Evolutionary conservation across 2,888 invertebrate genomes (phyloP), one percentile per base, ranked within the genome.

Genomic region (Catocala sponsa): DNA sequence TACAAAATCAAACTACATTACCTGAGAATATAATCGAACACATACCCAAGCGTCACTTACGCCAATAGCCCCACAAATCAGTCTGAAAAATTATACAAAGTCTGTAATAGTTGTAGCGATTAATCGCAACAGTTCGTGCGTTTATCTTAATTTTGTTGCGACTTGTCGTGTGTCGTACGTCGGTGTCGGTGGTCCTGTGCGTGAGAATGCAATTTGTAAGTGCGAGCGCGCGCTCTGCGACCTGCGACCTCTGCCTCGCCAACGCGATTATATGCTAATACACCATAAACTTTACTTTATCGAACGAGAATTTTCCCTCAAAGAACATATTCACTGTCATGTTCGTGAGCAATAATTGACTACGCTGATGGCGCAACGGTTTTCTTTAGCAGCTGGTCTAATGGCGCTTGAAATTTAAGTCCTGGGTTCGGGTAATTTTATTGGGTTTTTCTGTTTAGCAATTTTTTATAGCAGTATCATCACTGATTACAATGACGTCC

Each of bases 191-290:
- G 58, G 63, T 63, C 63, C 67, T 73, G 43, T 70, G 83, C 88
- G 87, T 87, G 91, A 88, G 87, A 86, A 80, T 82, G 87, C 88
- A 88, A 91, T 91, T 91, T 91, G 91, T 89, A 78, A 65, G 70
- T 76, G 74, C 74, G 77, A 65, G 76, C 71, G 65, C 52, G 42
- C 71, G 74, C 68, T 70, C 58, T 76, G 80, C 81, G 90, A 88
- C 90, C 87, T 79, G 71, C 78, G 74, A 83, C 88, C 87, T 78
- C 67, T 69, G 73, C 55, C 61, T 58, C 49, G 55, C 61, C 51
- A 59, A 61, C 59, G 77, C 85, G 86, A 87, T 90, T 89, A 86
- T 90, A 90, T 91, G 91, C 88, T 91, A 90, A 91, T 91, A 83
- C 77, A 70, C 59, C 73, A 83, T 82, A 80, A 83, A 83, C 81